A percentile compares a stretch with the other conserved stretches of the same genome.
These are phyloP conservation scores for Orycteropus afer DNA, from an alignment of 2,113 vertebrate genomes.

Conservation along the genomic window DNA sequence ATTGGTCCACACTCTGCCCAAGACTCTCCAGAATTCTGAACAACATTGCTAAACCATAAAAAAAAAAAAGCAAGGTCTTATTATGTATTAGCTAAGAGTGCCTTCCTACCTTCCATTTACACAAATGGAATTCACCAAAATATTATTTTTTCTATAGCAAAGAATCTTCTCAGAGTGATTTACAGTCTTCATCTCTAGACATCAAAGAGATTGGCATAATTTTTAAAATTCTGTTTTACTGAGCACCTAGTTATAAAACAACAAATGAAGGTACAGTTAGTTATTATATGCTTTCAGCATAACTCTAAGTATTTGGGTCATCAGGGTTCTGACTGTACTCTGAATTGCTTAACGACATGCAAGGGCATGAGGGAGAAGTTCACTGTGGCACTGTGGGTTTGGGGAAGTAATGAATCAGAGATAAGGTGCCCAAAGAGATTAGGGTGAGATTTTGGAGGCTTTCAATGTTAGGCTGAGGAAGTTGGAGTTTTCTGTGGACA, in stretches of 20 bases:
- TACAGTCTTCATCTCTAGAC: conserved; percentile 26
- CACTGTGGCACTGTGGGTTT: no score
- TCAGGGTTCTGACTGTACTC: neutral
- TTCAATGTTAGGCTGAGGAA: no score
- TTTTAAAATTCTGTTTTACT: conserved; percentile 14
- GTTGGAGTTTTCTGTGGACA: no score
- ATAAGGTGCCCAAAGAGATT: no score
- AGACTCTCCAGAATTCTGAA: neutral
- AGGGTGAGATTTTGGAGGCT: no score
- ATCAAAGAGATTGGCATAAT: neutral
- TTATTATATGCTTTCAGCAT: conserved; percentile 8
- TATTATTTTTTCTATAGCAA: conserved; percentile 40
- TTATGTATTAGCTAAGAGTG: neutral
- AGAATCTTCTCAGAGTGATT: conserved; percentile 19
- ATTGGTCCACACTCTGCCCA: neutral
- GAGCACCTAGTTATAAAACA: neutral
- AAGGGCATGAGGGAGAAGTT: neutral
- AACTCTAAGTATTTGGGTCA: conserved; percentile 43
- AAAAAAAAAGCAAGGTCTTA: neutral
- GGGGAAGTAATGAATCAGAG: no score
- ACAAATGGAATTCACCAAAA: conserved; percentile 38
- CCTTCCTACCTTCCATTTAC: conserved; percentile 31
- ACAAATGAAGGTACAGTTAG: conserved; percentile 7
- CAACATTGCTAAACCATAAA: conserved; percentile 32
- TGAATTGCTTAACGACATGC: conserved; percentile 9